phyloP scores from a whole-genome alignment of 2,113 vertebrate genomes.

The Bos taurus region ARS-UCD2.0 NC_037335.1:64788001-64788500 shows the following conservation, averaged over 20 bases:
- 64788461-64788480: conserved; percentile 38
- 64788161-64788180: conserved; percentile 41
- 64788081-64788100: conserved; percentile 35
- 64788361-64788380: conserved; percentile 14
- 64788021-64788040: not conserved
- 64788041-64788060: not conserved
- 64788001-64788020: not conserved
- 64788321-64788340: conserved; percentile 12
- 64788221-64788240: conserved; percentile 25
- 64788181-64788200: conserved; percentile 15
- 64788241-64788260: not conserved
- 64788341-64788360: not conserved
- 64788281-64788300: conserved; percentile 3
- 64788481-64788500: conserved; percentile 3
- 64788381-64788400: conserved; percentile 30
- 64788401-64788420: not conserved
- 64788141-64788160: conserved; percentile 28
- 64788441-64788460: conserved; percentile 63
- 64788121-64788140: conserved; percentile 24
- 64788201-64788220: conserved; percentile 43
- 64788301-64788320: conserved; percentile 32
- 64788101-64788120: conserved; percentile 38
- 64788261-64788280: not conserved
- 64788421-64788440: conserved; percentile 53
- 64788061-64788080: conserved; percentile 48